phyloP scores from a whole-genome alignment of 1,140 invertebrate species.

The Andricus grossulariae region DNA sequence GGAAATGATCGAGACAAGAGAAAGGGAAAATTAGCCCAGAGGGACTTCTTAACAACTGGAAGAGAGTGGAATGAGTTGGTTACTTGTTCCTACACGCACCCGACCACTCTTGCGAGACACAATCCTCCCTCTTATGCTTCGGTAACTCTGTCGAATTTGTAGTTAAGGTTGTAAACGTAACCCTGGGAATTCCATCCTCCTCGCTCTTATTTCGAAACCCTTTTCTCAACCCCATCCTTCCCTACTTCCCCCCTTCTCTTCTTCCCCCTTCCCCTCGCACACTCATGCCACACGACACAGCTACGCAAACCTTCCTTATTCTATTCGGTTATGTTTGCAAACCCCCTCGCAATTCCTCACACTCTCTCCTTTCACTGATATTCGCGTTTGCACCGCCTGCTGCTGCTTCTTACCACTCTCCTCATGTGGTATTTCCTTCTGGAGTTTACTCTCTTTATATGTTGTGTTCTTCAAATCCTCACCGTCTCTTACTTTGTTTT shows the following conservation, averaged over 20 bases:
- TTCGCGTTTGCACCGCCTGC: constrained; percentile 31
- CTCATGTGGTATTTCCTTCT: too few species aligned
- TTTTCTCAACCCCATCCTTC: constrained; percentile 49
- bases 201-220: constrained; percentile 50
- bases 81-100: constrained; percentile 66
- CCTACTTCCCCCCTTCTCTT: constrained; percentile 53
- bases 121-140: constrained; percentile 71
- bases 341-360: constrained; percentile 50
- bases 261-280: constrained; percentile 42
- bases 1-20: constrained; percentile 49
- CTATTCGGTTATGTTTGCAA: constrained; percentile 59
- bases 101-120: constrained; percentile 74
- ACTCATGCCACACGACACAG: constrained; percentile 53
- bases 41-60: constrained; percentile 75
- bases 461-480: too few species aligned
- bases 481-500: too few species aligned
- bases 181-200: constrained; percentile 69
- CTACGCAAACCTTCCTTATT: constrained; percentile 57
- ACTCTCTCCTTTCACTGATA: constrained; percentile 52
- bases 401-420: too few species aligned
- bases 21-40: constrained; percentile 70
- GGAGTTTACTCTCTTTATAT: too few species aligned
- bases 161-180: constrained; percentile 75
- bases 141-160: constrained; percentile 76
- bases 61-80: constrained; percentile 66